Evolutionary conservation across 2,113 vertebrate genomes (phyloP).

Genomic region (Orycteropus afer): DNA sequence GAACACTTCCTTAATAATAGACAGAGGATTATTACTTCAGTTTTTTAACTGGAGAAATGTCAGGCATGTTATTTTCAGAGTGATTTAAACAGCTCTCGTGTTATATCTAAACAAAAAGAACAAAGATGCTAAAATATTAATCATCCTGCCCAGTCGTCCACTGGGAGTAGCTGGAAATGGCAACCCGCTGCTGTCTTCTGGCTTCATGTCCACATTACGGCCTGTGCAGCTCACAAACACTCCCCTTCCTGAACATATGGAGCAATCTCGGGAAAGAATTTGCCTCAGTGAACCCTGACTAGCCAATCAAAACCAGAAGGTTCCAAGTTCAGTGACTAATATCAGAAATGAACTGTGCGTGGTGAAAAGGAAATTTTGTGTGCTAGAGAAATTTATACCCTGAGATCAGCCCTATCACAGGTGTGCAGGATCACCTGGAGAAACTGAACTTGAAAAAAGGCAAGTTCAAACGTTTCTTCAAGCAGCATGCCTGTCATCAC

Average conservation of each 20-base stretch:
- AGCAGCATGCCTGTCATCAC: slow-evolving; percentile 68
- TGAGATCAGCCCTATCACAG: slow-evolving; percentile 72
- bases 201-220: slow-evolving; percentile 54
- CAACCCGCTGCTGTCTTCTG: slow-evolving; percentile 49
- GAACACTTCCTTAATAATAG: slow-evolving; percentile 66
- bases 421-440: slow-evolving; percentile 75
- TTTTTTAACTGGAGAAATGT: slow-evolving; percentile 82
- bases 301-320: slow-evolving; percentile 80
- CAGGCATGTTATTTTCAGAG: slow-evolving; percentile 70
- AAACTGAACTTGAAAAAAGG: slow-evolving; percentile 54
- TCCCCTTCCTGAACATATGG: slow-evolving; percentile 81
- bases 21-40: slow-evolving; percentile 40
- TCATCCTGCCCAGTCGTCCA: slow-evolving; percentile 77
- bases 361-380: slow-evolving; percentile 76
- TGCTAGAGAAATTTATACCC: slow-evolving; percentile 76
- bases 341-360: slow-evolving; percentile 60
- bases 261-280: slow-evolving; percentile 54
- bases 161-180: slow-evolving; percentile 81
- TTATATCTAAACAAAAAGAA: slow-evolving; percentile 84
- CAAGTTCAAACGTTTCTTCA: slow-evolving; percentile 72
- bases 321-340: slow-evolving; percentile 71
- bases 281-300: slow-evolving; percentile 72
- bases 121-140: slow-evolving; percentile 88
- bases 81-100: slow-evolving; percentile 86
- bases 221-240: slow-evolving; percentile 61